Evolutionary conservation across 2,888 invertebrate species (phyloP).

Genomic region (Kryphioiulus occultus): DNA sequence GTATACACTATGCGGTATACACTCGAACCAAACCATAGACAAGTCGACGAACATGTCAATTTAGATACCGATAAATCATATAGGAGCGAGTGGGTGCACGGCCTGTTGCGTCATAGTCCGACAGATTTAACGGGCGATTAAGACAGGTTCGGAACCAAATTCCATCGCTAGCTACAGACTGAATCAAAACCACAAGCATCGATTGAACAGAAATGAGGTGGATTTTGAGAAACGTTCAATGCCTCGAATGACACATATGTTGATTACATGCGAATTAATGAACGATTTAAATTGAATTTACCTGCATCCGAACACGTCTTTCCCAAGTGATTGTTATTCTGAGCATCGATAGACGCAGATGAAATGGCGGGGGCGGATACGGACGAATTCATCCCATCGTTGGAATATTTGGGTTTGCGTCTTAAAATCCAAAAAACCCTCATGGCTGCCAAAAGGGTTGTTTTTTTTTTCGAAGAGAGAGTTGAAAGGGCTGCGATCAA

Average conservation of each 20-base stretch:
- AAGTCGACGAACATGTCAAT: neutral
- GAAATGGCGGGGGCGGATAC: slow-evolving; percentile 20
- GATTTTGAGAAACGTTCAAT: neutral
- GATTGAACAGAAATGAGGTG: neutral
- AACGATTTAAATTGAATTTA: neutral
- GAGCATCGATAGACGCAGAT: neutral
- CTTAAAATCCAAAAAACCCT: slow-evolving; percentile 45
- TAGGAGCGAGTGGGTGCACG: neutral
- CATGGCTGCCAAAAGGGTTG: neutral
- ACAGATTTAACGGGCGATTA: neutral
- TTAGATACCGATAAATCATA: neutral
- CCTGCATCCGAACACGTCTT: slow-evolving; percentile 38
- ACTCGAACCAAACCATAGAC: neutral
- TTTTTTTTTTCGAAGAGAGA: neutral
- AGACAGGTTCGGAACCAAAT: neutral
- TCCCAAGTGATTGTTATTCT: slow-evolving; percentile 39
- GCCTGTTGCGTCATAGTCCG: neutral
- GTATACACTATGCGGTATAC: too few relatives aligned
- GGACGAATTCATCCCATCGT: slow-evolving; percentile 32
- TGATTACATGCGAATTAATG: neutral
- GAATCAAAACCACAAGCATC: too few relatives aligned
- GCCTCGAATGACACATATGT: neutral
- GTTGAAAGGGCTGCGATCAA: neutral
- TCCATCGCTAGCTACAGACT: neutral
- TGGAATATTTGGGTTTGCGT: slow-evolving; percentile 1